Percentiles rank a stretch among this genome's conserved stretches.
Evolutionary conservation across 2,888 invertebrate species (phyloP).

Genomic region (Melipona bicolor): DNA sequence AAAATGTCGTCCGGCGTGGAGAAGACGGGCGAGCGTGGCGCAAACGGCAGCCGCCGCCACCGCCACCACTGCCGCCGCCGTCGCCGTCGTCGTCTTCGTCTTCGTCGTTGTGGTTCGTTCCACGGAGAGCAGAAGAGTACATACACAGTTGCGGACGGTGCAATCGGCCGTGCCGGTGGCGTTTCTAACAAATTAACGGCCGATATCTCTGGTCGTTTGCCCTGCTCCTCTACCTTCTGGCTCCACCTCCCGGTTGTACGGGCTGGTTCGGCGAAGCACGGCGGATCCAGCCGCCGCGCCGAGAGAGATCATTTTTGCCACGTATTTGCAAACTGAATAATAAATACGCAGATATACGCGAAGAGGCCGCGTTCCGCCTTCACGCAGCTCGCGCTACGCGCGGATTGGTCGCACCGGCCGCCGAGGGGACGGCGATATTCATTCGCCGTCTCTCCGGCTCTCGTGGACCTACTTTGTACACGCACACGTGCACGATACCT

Average conservation of each 20-base stretch:
- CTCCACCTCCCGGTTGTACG: conserved; percentile 76
- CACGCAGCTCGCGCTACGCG: conserved; percentile 82
- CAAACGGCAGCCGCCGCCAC: background rate
- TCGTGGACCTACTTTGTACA: conserved; percentile 63
- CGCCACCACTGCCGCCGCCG: no score
- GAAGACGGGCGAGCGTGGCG: conserved; percentile 17
- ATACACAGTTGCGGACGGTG: conserved; percentile 47
- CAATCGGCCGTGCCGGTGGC: conserved; percentile 74
- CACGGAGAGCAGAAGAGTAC: background rate
- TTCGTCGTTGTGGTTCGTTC: background rate
- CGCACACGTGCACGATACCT: conserved; percentile 47
- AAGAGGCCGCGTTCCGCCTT: conserved; percentile 83
- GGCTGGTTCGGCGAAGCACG: conserved; percentile 43
- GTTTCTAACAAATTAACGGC: conserved; percentile 82
- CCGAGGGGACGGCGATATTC: conserved; percentile 83
- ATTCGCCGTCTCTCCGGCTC: conserved; percentile 72
- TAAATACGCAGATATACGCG: conserved; percentile 83
- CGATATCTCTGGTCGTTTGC: conserved; percentile 70
- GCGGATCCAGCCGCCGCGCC: conserved; percentile 56
- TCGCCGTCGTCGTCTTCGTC: no score
- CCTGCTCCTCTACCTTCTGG: conserved; percentile 72
- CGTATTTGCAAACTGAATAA: conserved; percentile 84
- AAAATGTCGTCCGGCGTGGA: conserved; percentile 24
- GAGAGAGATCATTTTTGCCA: conserved; percentile 83
- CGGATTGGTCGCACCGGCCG: conserved; percentile 81